Conservation (phyloP, 2,113 vertebrate species). For the Fulica atra region DNA sequence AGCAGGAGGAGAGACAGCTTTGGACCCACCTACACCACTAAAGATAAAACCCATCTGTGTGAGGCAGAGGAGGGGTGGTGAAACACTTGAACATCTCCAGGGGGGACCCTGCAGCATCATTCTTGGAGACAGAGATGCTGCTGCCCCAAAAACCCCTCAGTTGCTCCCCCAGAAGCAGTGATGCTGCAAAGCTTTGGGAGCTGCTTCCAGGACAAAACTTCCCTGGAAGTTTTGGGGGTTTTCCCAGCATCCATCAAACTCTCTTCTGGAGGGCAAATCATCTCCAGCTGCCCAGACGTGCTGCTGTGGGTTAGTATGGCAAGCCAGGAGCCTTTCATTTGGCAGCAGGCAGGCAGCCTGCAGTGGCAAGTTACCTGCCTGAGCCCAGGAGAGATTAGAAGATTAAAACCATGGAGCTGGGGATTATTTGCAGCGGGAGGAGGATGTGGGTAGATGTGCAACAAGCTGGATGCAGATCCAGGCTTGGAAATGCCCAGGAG, state of each 20-base stretch:
- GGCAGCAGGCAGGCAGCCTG: not conserved
- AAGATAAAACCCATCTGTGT: fast-evolving
- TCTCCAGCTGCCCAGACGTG: not conserved
- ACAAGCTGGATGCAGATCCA: not conserved
- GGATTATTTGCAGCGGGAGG: not conserved
- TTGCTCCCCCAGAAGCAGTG: not conserved
- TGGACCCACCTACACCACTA: not conserved
- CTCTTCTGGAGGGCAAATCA: not conserved
- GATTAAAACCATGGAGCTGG: not conserved
- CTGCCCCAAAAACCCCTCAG: not conserved
- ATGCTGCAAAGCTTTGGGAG: not conserved
- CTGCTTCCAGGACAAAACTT: not conserved
- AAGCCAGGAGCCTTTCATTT: not conserved
- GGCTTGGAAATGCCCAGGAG: not conserved
- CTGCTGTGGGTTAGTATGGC: not conserved
- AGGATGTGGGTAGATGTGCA: not conserved
- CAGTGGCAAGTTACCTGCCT: not conserved
- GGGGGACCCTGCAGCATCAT: not conserved
- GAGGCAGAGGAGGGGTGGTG: not conserved
- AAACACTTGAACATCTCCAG: not conserved
- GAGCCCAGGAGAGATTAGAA: not conserved
- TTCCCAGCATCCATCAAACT: not conserved
- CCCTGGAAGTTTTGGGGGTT: not conserved
- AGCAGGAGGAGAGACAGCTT: too few relatives aligned
- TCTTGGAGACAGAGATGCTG: not conserved